These are phyloP conservation scores for Azorinus chamasolen DNA, from an alignment of 2,888 invertebrate species.

Conservation along the genomic window DNA sequence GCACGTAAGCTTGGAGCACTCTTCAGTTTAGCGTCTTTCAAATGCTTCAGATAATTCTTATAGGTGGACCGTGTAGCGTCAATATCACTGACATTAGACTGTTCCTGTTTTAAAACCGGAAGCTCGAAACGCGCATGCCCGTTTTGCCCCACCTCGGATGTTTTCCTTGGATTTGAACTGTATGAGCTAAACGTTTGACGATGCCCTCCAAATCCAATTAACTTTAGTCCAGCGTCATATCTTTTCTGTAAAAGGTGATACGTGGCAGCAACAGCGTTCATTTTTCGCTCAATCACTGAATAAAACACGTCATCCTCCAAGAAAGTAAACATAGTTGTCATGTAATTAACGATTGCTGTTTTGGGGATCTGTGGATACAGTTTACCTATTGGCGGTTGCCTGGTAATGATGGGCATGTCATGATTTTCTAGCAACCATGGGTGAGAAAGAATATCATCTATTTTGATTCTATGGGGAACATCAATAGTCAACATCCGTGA, in stretches of 20 bases:
- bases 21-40: slow-evolving; percentile 61
- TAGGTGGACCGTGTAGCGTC: slow-evolving; percentile 38
- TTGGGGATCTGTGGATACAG: slow-evolving; percentile 65
- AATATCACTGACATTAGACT: slow-evolving; percentile 17
- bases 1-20: slow-evolving; percentile 54
- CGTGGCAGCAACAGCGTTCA: slow-evolving; percentile 74
- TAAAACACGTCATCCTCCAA: slow-evolving; percentile 74
- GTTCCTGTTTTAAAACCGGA: slow-evolving; percentile 30
- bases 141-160: neutral
- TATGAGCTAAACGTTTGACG: neutral
- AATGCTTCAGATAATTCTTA: slow-evolving; percentile 63
- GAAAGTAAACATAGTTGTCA: slow-evolving; percentile 73
- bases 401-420: slow-evolving; percentile 57
- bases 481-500: slow-evolving; percentile 72
- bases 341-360: slow-evolving; percentile 70
- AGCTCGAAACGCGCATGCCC: slow-evolving; percentile 18
- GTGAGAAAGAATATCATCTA: slow-evolving; percentile 74
- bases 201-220: slow-evolving; percentile 46
- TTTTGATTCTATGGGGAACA: slow-evolving; percentile 71
- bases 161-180: too few relatives aligned
- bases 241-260: slow-evolving; percentile 67
- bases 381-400: slow-evolving; percentile 66
- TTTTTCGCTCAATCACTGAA: slow-evolving; percentile 74
- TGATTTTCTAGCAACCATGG: slow-evolving; percentile 72
- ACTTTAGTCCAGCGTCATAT: slow-evolving; percentile 65